Base-by-base conservation (phyloP, 2,797 vertebrate species). In the Phylloscopus collybita region DNA sequence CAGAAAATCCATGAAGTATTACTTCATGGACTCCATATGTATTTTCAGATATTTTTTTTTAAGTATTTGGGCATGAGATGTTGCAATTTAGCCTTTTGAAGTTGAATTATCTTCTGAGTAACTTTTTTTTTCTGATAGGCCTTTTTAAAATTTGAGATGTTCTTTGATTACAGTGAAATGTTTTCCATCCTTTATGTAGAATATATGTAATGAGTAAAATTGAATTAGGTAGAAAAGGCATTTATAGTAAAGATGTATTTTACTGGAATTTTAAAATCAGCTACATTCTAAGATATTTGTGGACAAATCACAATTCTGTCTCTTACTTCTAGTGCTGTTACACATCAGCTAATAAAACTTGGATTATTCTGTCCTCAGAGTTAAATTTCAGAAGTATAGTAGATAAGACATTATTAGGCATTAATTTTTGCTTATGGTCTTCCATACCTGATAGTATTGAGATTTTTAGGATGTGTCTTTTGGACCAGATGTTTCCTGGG, bases 1-100 rank as follows among this genome's bases (percentile, higher is more conserved):
- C 11, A 74, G 51, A 62, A 76, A 90, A 53, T 19, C 2, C 40
- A 40, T 40, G 13, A 40, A 0, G 11, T 17, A 17, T 88, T 84
- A 26, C 23, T 89, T 79, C 17, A n/a, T 88, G 60, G 44, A 80
- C 7, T 86, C 22, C 14, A 2, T 61, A 64, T 16, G 8, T 72
- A 30, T 51, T 91, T 97, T 92, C 47, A 82, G 27, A 53, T 88
- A n/a, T 80, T 73, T 21, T 65, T 78, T 61, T 81, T 47, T n/a
- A 73, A 54, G 16, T 86, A 32, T 38, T 69, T 81, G 23, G 13
- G 25, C 86, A 49, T 61, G 23, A 75, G 57, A 44, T 75, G 9
- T 86, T 87, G 74, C 94, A 92, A 51, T 34, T 36, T 87, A 69
- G 13, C 26, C 56, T 94, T 95, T 70, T 87, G 50, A 92, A 92